These are phyloP conservation scores for Contarinia nasturtii DNA, from an alignment of 1,140 invertebrate species.

Conservation along the genomic window DNA sequence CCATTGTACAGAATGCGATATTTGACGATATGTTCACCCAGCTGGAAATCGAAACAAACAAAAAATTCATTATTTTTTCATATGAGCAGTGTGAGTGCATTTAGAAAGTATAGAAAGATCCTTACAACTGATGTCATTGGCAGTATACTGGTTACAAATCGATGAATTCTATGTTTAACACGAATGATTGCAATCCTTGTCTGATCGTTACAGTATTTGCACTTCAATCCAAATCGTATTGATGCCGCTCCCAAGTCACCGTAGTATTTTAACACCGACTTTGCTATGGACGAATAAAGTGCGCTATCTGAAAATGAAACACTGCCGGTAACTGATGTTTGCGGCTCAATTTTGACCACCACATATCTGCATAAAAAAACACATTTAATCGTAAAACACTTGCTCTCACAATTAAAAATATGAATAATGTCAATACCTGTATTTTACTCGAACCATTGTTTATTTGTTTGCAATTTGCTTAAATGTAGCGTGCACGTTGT, in stretches of 20 bases:
- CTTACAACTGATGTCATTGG: constrained; percentile 34
- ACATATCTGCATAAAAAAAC: constrained; percentile 32
- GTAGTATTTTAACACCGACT: constrained; percentile 21
- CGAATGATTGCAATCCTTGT: constrained; percentile 44
- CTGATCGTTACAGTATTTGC: too few species aligned
- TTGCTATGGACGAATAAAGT: constrained; percentile 34
- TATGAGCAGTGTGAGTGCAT: neutral
- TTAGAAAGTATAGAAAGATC: too few species aligned
- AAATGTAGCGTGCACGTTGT: too few species aligned
- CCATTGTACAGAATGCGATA: constrained; percentile 48
- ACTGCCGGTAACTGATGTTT: constrained; percentile 24
- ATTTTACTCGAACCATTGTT: constrained; percentile 1
- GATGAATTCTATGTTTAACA: constrained; percentile 49
- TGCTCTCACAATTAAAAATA: neutral
- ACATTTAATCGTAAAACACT: neutral
- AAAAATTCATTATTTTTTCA: too few species aligned
- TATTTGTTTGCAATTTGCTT: neutral
- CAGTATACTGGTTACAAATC: constrained; percentile 41
- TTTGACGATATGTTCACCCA: constrained; percentile 35
- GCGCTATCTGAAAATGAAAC: constrained; percentile 33
- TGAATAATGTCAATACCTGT: neutral
- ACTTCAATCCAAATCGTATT: too few species aligned
- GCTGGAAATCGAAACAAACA: constrained; percentile 11
- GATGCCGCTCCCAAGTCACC: too few species aligned
- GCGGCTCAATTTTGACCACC: constrained; percentile 33